These are phyloP conservation scores for Menidia menidia DNA, from an alignment of 2,797 vertebrate species.

Conservation along the genomic window DNA sequence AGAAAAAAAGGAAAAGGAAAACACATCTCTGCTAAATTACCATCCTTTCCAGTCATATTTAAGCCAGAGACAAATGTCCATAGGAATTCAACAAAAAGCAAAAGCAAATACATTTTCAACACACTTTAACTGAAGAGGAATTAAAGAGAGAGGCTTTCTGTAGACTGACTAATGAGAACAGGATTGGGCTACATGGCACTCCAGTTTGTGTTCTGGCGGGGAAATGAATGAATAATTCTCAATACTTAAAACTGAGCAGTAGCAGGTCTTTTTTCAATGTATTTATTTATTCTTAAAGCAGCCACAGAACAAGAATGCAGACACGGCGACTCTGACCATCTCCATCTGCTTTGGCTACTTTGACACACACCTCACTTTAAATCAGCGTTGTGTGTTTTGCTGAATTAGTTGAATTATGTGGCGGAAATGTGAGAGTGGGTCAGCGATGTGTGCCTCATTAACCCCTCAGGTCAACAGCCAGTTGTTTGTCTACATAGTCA, in stretches of 20 bases:
- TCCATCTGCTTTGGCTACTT: background rate
- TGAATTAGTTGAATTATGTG: background rate
- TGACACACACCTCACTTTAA: background rate
- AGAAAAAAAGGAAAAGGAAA: constrained; percentile 31
- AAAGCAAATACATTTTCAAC: background rate
- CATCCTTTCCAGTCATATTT: constrained; percentile 18
- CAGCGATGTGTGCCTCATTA: background rate
- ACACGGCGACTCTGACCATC: background rate
- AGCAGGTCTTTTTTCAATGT: no score
- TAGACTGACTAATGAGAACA: no score
- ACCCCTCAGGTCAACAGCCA: constrained; percentile 3
- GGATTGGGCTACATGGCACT: no score
- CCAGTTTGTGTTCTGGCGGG: no score
- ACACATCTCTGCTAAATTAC: constrained; percentile 18
- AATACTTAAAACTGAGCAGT: no score
- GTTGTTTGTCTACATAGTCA: background rate
- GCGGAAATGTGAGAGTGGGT: background rate
- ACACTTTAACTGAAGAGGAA: background rate
- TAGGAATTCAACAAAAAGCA: background rate
- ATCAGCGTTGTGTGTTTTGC: background rate
- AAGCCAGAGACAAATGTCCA: background rate
- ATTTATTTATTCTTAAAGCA: no score
- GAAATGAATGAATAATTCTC: no score
- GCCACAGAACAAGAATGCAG: background rate
- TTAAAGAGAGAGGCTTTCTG: no score